phyloP scores from a whole-genome alignment of 2,888 invertebrate genomes.

The Sepioteuthis lessoniana region DNA sequence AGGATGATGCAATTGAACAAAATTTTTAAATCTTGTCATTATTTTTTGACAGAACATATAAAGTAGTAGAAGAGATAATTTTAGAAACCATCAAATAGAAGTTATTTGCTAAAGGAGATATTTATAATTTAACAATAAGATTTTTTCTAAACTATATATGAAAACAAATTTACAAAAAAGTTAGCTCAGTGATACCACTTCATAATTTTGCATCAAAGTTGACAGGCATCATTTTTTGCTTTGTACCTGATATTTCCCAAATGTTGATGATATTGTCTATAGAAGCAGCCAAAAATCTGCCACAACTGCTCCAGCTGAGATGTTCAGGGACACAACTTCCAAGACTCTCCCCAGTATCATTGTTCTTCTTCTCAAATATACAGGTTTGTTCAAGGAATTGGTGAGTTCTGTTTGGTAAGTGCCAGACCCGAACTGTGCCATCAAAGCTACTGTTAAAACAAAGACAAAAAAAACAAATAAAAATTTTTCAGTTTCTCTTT shows the following conservation, averaged over 20 bases:
- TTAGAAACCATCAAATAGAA: too few species aligned
- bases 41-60: too few species aligned
- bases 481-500: too few species aligned
- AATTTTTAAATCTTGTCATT: too few species aligned
- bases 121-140: too few species aligned
- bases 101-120: too few species aligned
- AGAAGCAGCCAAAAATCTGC: slow-evolving; percentile 79
- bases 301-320: slow-evolving; percentile 78
- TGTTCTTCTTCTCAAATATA: slow-evolving; percentile 77
- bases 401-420: slow-evolving; percentile 74
- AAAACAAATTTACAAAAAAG: too few species aligned
- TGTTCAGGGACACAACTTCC: slow-evolving; percentile 70
- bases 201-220: too few species aligned
- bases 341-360: slow-evolving; percentile 75
- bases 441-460: slow-evolving; percentile 78
- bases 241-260: slow-evolving; percentile 77
- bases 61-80: too few species aligned
- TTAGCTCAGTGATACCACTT: too few species aligned
- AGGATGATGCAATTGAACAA: too few species aligned
- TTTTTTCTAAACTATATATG: too few species aligned
- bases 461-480: background rate
- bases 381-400: slow-evolving; percentile 78
- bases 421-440: slow-evolving; percentile 80
- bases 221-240: slow-evolving; percentile 50
- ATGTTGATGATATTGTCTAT: slow-evolving; percentile 79